These are phyloP conservation scores for Protosalanx chinensis DNA, from an alignment of 2,797 vertebrate species.

Conservation along the genomic window DNA sequence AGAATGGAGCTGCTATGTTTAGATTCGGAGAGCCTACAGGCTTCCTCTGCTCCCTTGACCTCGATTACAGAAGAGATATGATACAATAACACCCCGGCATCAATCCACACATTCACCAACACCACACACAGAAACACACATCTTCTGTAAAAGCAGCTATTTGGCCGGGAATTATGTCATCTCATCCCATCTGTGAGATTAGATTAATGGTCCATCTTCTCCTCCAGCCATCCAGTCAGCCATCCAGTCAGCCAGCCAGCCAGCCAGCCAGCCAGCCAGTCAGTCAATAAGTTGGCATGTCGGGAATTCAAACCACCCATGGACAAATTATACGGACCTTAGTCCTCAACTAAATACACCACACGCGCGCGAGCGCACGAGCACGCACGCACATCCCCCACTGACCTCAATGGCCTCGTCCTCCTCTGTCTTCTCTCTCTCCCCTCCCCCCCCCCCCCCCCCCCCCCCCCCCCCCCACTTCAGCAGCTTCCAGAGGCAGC, in stretches of 20 bases:
- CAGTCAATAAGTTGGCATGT: neutral
- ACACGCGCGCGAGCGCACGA: neutral
- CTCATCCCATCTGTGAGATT: constrained; percentile 4
- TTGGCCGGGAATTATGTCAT: constrained; percentile 21
- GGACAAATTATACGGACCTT: constrained; percentile 54
- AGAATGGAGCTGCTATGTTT: constrained; percentile 3
- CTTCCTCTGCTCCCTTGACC: constrained; percentile 12
- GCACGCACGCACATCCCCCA: neutral
- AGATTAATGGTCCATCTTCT: constrained; percentile 26
- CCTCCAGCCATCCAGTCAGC: neutral
- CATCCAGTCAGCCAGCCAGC: neutral
- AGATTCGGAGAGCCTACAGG: neutral
- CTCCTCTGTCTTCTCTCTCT: constrained; percentile 22
- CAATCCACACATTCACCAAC: constrained; percentile 7
- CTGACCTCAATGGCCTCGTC: constrained; percentile 16
- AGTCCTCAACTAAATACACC: constrained; percentile 21
- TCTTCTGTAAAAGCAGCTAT: neutral
- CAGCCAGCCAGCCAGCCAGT: too few species aligned
- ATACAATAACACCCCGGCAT: neutral
- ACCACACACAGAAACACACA: neutral
- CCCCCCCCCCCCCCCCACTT: neutral
- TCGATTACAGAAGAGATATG: constrained; percentile 6
- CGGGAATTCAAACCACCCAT: constrained; percentile 11
- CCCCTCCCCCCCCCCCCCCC: too few species aligned
- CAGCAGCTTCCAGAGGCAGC: constrained; percentile 36